Conservation (phyloP, 2,797 vertebrate species). For the Loris lydekkerianus region DNA sequence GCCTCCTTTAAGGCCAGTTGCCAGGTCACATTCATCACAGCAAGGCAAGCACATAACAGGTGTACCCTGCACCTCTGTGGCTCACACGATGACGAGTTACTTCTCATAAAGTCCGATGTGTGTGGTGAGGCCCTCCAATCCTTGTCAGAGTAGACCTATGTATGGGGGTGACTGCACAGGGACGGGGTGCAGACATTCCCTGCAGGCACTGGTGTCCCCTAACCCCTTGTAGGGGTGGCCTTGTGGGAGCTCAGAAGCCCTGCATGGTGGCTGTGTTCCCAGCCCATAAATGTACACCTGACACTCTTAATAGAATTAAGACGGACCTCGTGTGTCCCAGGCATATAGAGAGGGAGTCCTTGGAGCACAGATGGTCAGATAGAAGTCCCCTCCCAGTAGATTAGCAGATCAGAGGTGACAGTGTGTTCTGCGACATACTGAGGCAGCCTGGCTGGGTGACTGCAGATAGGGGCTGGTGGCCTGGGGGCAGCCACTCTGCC, state of each 20-base stretch:
- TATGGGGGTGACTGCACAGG: neutral
- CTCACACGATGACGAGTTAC: neutral
- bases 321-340: neutral
- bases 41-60: neutral
- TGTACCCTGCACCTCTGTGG: neutral
- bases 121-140: neutral
- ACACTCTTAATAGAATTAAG: neutral
- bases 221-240: neutral
- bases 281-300: neutral
- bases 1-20: neutral
- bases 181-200: neutral
- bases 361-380: neutral
- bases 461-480: neutral
- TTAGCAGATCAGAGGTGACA: neutral
- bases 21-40: neutral
- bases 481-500: neutral
- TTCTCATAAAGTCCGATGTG: neutral
- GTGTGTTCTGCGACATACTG: neutral
- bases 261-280: fast-evolving
- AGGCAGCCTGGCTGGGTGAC: neutral
- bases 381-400: too few relatives aligned
- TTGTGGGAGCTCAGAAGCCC: neutral
- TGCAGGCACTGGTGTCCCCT: neutral
- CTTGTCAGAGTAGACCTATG: neutral
- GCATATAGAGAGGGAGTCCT: too few relatives aligned